These are phyloP conservation scores for Tenualosa thibaudeaui DNA, from an alignment of 2,797 vertebrate genomes.

Conservation along the genomic window DNA sequence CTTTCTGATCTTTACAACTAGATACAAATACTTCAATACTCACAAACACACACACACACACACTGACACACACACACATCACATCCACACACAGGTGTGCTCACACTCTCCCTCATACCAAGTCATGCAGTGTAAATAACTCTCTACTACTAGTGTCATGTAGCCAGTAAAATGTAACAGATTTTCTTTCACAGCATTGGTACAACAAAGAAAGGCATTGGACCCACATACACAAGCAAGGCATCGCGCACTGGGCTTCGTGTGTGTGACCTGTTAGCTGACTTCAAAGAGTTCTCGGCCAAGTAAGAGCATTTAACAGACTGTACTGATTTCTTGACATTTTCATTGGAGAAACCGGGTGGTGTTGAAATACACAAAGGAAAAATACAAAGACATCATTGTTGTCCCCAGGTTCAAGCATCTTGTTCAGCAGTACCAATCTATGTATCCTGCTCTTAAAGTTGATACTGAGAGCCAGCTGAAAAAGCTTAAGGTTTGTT, in stretches of 20 bases:
- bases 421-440: slow-evolving; percentile 89
- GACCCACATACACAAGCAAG: slow-evolving; percentile 96
- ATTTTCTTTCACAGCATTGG: slow-evolving; percentile 81
- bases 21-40: too few species aligned
- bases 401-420: slow-evolving; percentile 86
- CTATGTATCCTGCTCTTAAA: slow-evolving; percentile 91
- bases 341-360: too few species aligned
- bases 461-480: slow-evolving; percentile 89
- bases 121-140: background rate
- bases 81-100: background rate
- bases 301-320: slow-evolving; percentile 69
- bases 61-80: background rate
- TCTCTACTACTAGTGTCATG: background rate
- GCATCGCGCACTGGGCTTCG: slow-evolving; percentile 93
- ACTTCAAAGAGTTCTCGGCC: slow-evolving; percentile 91
- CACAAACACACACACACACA: background rate
- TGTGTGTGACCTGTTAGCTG: slow-evolving; percentile 92
- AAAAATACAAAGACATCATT: background rate
- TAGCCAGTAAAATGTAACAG: background rate
- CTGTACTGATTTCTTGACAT: background rate
- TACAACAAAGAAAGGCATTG: slow-evolving; percentile 98
- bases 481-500: slow-evolving; percentile 88
- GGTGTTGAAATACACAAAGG: background rate
- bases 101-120: background rate
- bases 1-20: background rate